These are phyloP conservation scores for Drosophila rufa DNA, from an alignment of 1,140 invertebrate genomes.

Conservation along the genomic window DNA sequence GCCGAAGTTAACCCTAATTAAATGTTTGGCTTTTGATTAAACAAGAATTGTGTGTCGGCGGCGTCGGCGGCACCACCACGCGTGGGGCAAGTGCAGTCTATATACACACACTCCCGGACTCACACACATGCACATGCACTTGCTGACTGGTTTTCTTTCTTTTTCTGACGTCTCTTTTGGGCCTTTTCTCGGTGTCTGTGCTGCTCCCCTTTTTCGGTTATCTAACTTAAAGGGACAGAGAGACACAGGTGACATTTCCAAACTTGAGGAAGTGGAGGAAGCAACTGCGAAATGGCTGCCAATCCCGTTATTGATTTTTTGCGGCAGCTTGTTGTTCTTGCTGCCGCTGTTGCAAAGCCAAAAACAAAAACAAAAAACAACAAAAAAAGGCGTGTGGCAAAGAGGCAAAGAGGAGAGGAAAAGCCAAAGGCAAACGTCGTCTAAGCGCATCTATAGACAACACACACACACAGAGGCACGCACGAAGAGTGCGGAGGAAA, in stretches of 20 bases:
- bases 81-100: constrained; percentile 12
- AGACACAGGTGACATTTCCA: constrained; percentile 32
- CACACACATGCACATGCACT: constrained; percentile 12
- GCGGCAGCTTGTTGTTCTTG: constrained; percentile 36
- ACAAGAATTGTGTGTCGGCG: constrained; percentile 25
- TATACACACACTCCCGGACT: constrained; percentile 10
- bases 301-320: constrained; percentile 62
- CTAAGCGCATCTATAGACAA: constrained; percentile 30
- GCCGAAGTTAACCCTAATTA: constrained; percentile 50
- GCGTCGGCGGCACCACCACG: constrained; percentile 7
- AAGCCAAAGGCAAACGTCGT: constrained; percentile 26
- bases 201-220: constrained; percentile 23
- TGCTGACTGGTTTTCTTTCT: constrained; percentile 15
- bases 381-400: constrained; percentile 43
- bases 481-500: constrained; percentile 27
- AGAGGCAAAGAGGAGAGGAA: neutral
- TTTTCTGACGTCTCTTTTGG: constrained; percentile 5
- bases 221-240: constrained; percentile 21
- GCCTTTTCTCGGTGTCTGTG: neutral
- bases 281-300: constrained; percentile 38
- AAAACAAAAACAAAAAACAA: constrained; percentile 10
- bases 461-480: constrained; percentile 2
- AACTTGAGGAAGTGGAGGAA: constrained; percentile 28
- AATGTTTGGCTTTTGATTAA: constrained; percentile 59
- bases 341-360: constrained; percentile 23